These are phyloP conservation scores for Mercenaria mercenaria DNA, from an alignment of 1,140 invertebrate species.

Conservation along the genomic window DNA sequence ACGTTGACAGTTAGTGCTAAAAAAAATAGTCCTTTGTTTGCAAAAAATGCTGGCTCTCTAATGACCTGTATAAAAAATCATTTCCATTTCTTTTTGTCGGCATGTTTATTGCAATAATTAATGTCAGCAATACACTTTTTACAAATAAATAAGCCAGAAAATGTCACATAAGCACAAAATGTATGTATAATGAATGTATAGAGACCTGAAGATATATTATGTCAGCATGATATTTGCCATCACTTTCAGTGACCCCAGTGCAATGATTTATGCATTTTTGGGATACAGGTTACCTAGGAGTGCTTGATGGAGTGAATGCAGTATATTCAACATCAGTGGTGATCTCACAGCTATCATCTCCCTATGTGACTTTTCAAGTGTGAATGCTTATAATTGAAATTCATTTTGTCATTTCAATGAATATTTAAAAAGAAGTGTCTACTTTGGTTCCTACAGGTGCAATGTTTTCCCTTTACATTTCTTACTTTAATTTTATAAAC, in stretches of 20 bases:
- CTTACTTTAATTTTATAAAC: too few relatives aligned
- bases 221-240: not conserved
- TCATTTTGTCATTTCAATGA: too few relatives aligned
- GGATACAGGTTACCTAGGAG: not conserved
- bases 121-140: not conserved
- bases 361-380: too few relatives aligned
- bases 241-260: not conserved
- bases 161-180: not conserved
- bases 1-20: not conserved
- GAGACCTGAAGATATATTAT: not conserved
- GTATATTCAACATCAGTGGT: too few relatives aligned
- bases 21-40: not conserved
- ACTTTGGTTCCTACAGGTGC: too few relatives aligned
- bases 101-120: not conserved
- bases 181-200: not conserved
- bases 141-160: not conserved
- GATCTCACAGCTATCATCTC: too few relatives aligned
- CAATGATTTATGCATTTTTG: not conserved
- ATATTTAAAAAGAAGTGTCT: too few relatives aligned
- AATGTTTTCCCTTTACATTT: too few relatives aligned
- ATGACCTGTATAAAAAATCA: not conserved
- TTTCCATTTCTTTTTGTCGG: conserved; percentile 23
- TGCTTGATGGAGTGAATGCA: too few relatives aligned
- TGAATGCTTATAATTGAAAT: too few relatives aligned
- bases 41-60: not conserved